These are phyloP conservation scores for Melanostigma gelatinosum DNA, from an alignment of 2,113 vertebrate genomes.

Conservation along the genomic window DNA sequence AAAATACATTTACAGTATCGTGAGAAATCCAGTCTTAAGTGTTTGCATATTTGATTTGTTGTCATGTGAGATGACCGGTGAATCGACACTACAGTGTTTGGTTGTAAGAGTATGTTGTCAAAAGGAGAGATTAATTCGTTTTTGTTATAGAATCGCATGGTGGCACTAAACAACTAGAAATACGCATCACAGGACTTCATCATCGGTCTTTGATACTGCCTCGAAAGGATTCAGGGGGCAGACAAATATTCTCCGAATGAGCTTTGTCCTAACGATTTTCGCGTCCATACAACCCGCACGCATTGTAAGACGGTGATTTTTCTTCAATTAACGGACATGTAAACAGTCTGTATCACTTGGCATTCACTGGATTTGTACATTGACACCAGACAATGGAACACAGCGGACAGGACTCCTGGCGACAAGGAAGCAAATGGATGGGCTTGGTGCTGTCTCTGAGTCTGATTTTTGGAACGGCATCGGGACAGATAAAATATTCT, in stretches of 20 bases:
- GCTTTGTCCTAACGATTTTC: not conserved
- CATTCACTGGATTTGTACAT: not conserved
- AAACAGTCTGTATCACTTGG: not conserved
- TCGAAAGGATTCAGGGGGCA: slow-evolving; percentile 2
- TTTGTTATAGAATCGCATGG: slow-evolving; percentile 19
- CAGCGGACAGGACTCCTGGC: slow-evolving; percentile 19
- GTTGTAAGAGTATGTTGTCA: not conserved
- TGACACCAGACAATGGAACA: slow-evolving; percentile 61
- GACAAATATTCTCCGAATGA: too few species aligned
- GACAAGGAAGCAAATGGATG: not conserved
- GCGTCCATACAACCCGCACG: not conserved
- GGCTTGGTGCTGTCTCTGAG: slow-evolving; percentile 22
- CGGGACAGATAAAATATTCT: slow-evolving; percentile 69
- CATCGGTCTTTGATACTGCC: not conserved
- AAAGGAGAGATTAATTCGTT: not conserved
- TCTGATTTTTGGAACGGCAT: slow-evolving; percentile 30
- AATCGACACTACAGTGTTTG: not conserved
- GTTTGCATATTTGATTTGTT: not conserved
- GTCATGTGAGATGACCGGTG: not conserved
- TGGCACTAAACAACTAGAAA: slow-evolving; percentile 42
- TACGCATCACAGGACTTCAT: not conserved
- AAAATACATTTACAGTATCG: not conserved
- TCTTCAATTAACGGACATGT: not conserved
- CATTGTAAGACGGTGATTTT: not conserved
- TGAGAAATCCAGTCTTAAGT: not conserved